phyloP scores from a whole-genome alignment of 2,888 invertebrate species.

The Drosophila meridionalis region DNA sequence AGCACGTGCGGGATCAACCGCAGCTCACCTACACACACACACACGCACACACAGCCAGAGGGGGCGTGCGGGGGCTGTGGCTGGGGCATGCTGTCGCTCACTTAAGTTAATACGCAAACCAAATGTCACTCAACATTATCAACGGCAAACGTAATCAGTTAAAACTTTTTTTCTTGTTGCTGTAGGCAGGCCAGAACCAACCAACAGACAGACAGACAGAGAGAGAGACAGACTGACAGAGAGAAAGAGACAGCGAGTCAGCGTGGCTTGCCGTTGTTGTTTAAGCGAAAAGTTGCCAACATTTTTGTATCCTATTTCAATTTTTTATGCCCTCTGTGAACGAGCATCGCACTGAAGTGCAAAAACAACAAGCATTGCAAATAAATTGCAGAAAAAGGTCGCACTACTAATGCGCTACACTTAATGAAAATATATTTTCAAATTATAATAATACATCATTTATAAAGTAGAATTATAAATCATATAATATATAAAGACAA shows the following conservation, averaged over 20 bases:
- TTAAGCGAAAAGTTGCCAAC: conserved; percentile 68
- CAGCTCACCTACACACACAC: conserved; percentile 27
- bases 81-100: conserved; percentile 64
- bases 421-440: neutral
- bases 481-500: neutral
- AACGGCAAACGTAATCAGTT: conserved; percentile 80
- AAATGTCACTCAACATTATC: conserved; percentile 81
- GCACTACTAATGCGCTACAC: conserved; percentile 24
- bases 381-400: conserved; percentile 22
- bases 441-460: neutral
- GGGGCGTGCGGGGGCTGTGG: conserved; percentile 2
- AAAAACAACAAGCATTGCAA: conserved; percentile 38
- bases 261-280: conserved; percentile 31
- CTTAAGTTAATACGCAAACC: conserved; percentile 81
- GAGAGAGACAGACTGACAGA: conserved; percentile 4
- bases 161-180: conserved; percentile 66
- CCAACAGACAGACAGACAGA: conserved; percentile 22
- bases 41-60: conserved; percentile 5
- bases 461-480: neutral
- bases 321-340: conserved; percentile 60
- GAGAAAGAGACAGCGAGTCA: neutral
- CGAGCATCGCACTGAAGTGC: conserved; percentile 47
- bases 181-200: conserved; percentile 49
- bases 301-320: conserved; percentile 73
- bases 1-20: conserved; percentile 28